Evolutionary conservation across 92 coral and sea anemone species (phyloP), one percentile per base, ranked within the genome.

Genomic region (Porites evermanni): DNA sequence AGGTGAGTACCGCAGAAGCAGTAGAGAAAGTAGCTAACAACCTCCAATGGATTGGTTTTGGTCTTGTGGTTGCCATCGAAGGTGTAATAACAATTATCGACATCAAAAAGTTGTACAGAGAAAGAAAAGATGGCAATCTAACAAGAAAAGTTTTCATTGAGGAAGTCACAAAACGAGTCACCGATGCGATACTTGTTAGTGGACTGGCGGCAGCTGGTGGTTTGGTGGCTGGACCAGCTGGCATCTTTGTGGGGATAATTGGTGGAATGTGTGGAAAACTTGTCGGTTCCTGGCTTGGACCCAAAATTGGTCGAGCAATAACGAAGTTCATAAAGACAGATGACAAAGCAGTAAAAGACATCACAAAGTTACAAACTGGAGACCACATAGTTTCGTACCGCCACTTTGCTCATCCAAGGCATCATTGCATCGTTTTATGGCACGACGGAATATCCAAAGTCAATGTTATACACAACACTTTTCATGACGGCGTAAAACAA

Each of bases 11-110:
- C 59, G 90, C 90, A 56, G 90, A 87, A 73, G 6, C 38, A 0
- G 29, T 87, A 7, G 90, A 80, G 72, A 67, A n/a, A 51, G 10
- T 68, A 53, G 81, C 84, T 67, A 77, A 86, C 14, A 78, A 67
- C 61, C 67, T 52, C 29, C 89, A 86, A 29, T 86, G 84, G 89
- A 82, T 86, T 67, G 89, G 89, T 24, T 66, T 86, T 77, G 89
- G 84, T 78, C 89, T 86, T 2, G 84, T 86, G 26, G 70, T 86
- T 54, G 10, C 24, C 69, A 77, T 86, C 69, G 89, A 86, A 54
- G 89, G 89, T 50, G 20, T 23, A 38, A 32, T 78, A 8, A 67
- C 84, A 20, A 86, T 86, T 67, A 50, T 52, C 51, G 89, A 86
- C 65, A 29, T 86, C 20, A 66, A 65, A 61, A 60, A 64, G 53